A percentile compares a stretch with the other conserved stretches of the same genome.
Conservation (phyloP, 2,888 invertebrate species). For the Corythucha ciliata region DNA sequence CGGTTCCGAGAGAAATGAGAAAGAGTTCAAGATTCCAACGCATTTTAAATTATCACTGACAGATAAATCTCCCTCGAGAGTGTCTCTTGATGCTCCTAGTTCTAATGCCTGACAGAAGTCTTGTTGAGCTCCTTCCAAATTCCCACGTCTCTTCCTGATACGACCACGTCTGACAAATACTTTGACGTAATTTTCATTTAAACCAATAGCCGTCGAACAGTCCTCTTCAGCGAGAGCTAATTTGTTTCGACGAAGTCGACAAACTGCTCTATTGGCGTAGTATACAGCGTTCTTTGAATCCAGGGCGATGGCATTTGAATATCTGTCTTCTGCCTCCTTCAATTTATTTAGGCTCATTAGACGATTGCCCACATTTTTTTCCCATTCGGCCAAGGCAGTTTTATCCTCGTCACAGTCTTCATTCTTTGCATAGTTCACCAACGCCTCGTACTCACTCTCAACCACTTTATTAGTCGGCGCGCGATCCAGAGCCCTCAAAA, state of each 20-base stretch:
- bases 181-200: neutral
- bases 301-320: neutral
- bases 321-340: neutral
- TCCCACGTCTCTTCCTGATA: neutral
- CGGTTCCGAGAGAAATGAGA: neutral
- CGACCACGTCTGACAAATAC: conserved; percentile 1
- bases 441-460: neutral
- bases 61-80: neutral
- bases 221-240: neutral
- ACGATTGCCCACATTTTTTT: neutral
- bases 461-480: no score
- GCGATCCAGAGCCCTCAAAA: neutral
- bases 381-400: neutral
- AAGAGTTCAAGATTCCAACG: neutral
- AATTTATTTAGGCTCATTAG: neutral
- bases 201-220: neutral
- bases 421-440: neutral
- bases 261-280: neutral
- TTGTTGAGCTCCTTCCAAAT: neutral
- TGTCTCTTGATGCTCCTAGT: neutral
- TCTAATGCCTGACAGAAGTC: neutral
- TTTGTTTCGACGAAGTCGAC: neutral
- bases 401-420: no score
- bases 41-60: no score
- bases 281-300: neutral